phyloP scores from a whole-genome alignment of 2,888 invertebrate species.

The Gastrophysa polygoni region DNA sequence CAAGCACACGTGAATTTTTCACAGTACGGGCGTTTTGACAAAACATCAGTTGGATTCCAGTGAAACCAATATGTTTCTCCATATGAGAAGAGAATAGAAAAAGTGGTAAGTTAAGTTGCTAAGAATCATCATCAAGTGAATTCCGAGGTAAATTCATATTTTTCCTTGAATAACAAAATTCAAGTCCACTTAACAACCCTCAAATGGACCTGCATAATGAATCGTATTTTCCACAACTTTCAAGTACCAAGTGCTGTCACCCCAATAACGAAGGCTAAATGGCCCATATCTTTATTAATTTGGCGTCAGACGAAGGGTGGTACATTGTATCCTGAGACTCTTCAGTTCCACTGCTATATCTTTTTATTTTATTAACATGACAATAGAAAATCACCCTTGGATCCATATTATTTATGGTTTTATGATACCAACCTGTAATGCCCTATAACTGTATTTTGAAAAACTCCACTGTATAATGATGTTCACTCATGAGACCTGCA shows the following conservation, averaged over 20 bases:
- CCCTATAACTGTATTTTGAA: too few species aligned
- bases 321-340: neutral
- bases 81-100: too few species aligned
- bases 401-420: constrained; percentile 17
- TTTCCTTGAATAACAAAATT: neutral
- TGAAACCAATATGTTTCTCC: too few species aligned
- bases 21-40: too few species aligned
- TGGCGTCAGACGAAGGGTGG: constrained; percentile 20
- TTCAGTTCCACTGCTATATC: constrained; percentile 7
- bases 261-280: constrained; percentile 7
- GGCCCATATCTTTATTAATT: constrained; percentile 18
- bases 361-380: constrained; percentile 12
- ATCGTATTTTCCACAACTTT: neutral
- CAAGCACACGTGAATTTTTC: too few species aligned
- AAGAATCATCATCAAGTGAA: too few species aligned
- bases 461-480: too few species aligned
- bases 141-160: too few species aligned
- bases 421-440: constrained; percentile 9
- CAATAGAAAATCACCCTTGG: constrained; percentile 17
- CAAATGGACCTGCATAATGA: neutral
- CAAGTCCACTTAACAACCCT: neutral
- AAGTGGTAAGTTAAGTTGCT: too few species aligned
- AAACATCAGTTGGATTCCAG: too few species aligned
- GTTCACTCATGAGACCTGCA: too few species aligned
- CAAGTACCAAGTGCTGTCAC: neutral